Evolutionary conservation across 2,113 vertebrate species (phyloP), one percentile per base, ranked within the genome.

Genomic region (Brachyistius frenatus): DNA sequence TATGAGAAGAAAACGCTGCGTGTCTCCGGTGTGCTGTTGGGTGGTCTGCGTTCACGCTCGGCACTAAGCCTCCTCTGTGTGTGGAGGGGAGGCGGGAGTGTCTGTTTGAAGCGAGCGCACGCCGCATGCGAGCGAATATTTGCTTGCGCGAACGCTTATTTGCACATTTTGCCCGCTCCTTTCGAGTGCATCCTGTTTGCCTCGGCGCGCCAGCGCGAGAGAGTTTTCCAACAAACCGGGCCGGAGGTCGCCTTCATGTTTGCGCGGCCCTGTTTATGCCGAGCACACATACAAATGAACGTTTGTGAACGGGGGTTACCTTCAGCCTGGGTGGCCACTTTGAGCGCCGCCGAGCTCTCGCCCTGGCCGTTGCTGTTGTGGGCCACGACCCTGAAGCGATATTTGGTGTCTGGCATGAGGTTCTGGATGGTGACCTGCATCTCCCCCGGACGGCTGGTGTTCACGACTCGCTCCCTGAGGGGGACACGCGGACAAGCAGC

Each of bases 341-440:
- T 97, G 2, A 99, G 91, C 0, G 91, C 94, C 0, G 91, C 81
- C 0, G 98, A 99, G 80, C 96, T 98, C 91, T 99, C 98, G 2
- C 98, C 98, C 0, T 93, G 93, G 39, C 98, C 97, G 2, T 99
- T 96, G 84, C 89, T 93, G 89, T 98, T 99, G 80, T 97, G 97
- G 23, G 96, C 97, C 88, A 95, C 94, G 1, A 99, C 98, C 69
- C 96, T 93, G 73, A 99, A 99, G 88, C 94, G 84, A 62, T 99
- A 98, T 79, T 97, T 97, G 15, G 96, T 96, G 65, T 98, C 98
- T 50, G 98, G 98, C 96, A 98, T 96, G 69, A 99, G 96, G 88
- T 96, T 98, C 81, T 97, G 97, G 89, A 99, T 96, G 77, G 95
- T 98, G 83, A 99, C 98, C 81, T 99, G 97, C 31, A 97, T 96